phyloP scores from a whole-genome alignment of 2,797 vertebrate species.

The Merluccius polli region DNA sequence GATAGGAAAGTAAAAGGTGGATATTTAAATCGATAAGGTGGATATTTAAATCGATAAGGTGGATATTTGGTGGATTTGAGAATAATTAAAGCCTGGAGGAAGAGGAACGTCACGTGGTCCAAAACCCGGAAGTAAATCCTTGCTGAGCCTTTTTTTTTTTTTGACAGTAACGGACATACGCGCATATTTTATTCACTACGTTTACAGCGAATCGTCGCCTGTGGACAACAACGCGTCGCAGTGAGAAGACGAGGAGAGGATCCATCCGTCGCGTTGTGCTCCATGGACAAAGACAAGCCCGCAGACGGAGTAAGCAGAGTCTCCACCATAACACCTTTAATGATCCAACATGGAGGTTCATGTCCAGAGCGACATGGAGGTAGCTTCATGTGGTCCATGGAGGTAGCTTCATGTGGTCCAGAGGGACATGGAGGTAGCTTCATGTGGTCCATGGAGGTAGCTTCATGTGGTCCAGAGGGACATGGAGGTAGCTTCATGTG shows the following conservation, averaged over 20 bases:
- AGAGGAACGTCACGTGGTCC: slow-evolving; percentile 48
- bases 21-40: too few relatives aligned
- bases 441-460: too few relatives aligned
- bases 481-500: too few relatives aligned
- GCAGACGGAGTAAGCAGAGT: slow-evolving; percentile 64
- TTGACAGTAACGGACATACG: background rate
- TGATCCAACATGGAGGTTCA: too few relatives aligned
- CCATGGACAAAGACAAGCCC: slow-evolving; percentile 76
- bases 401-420: too few relatives aligned
- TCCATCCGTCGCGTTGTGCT: slow-evolving; percentile 7
- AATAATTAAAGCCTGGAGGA: background rate
- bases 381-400: too few relatives aligned
- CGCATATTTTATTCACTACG: background rate
- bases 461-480: too few relatives aligned
- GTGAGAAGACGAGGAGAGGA: background rate
- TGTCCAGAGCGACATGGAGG: too few relatives aligned
- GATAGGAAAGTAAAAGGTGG: background rate
- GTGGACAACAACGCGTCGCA: background rate
- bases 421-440: too few relatives aligned
- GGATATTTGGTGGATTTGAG: too few relatives aligned
- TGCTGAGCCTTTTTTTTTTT: slow-evolving; percentile 28
- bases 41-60: too few relatives aligned
- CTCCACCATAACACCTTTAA: too few relatives aligned
- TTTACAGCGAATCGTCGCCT: background rate
- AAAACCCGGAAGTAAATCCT: slow-evolving; percentile 60